These are phyloP conservation scores for Stigmatopora argus DNA, from an alignment of 2,113 vertebrate species.

Conservation along the genomic window DNA sequence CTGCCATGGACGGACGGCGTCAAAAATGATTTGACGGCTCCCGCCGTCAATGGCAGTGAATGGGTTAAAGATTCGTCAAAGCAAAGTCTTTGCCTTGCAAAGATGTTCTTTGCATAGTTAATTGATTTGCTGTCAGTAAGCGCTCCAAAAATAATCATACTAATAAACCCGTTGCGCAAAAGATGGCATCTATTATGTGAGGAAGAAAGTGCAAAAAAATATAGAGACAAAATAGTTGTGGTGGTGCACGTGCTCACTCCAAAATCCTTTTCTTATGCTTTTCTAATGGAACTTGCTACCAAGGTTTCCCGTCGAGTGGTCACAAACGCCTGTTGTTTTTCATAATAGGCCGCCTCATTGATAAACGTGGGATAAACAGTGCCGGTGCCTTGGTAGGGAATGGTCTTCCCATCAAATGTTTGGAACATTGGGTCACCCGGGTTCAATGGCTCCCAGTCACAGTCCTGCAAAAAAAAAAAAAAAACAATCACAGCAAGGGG, in stretches of 20 bases:
- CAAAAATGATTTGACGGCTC: too few relatives aligned
- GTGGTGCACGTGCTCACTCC: not conserved
- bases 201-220: constrained; percentile 39
- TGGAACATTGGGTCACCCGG: constrained; percentile 89
- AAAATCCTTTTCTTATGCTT: constrained; percentile 40
- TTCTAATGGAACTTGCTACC: constrained; percentile 68
- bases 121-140: constrained; percentile 40
- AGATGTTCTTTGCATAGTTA: constrained; percentile 65
- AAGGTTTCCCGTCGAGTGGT: constrained; percentile 79
- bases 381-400: constrained; percentile 74
- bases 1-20: too few relatives aligned
- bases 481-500: constrained; percentile 23
- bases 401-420: constrained; percentile 81
- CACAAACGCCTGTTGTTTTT: constrained; percentile 91
- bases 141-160: constrained; percentile 14
- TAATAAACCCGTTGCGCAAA: constrained; percentile 33
- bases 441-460: constrained; percentile 89
- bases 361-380: constrained; percentile 88
- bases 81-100: constrained; percentile 31
- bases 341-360: constrained; percentile 96
- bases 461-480: constrained; percentile 76
- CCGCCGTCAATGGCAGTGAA: too few relatives aligned
- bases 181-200: constrained; percentile 34
- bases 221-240: constrained; percentile 13
- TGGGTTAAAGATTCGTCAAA: constrained; percentile 38